Conservation (phyloP, 2,888 invertebrate genomes). For the Rhimphoctona megacephalus region DNA sequence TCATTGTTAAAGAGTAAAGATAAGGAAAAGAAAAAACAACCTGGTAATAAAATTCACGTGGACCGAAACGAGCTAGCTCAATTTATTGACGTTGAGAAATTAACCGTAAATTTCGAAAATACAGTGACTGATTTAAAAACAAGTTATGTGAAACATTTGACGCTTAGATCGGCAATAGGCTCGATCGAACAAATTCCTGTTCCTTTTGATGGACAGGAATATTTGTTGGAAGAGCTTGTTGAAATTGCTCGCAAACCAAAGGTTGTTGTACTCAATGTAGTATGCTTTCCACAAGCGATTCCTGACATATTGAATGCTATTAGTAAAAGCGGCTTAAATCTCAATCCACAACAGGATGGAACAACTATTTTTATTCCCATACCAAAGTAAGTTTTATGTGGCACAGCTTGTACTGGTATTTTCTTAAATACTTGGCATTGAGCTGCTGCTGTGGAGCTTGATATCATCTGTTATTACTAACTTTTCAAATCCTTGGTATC, state of each 20-base stretch:
- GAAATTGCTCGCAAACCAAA: conserved; percentile 95
- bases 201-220: conserved; percentile 91
- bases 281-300: conserved; percentile 94
- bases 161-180: conserved; percentile 92
- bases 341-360: conserved; percentile 98
- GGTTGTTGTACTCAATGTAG: conserved; percentile 93
- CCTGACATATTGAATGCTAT: conserved; percentile 92
- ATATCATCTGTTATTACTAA: background rate
- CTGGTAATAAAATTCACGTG: conserved; percentile 87
- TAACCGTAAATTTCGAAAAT: conserved; percentile 89
- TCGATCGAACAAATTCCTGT: conserved; percentile 92
- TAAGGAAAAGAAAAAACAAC: conserved; percentile 78
- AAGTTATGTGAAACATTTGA: conserved; percentile 92
- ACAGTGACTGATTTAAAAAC: conserved; percentile 91
- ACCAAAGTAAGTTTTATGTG: conserved; percentile 89
- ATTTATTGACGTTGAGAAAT: conserved; percentile 89
- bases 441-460: too few species aligned
- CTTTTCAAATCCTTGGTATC: background rate
- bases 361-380: conserved; percentile 95
- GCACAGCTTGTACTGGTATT: background rate
- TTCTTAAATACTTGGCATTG: background rate
- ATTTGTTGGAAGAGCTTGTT: conserved; percentile 94
- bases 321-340: conserved; percentile 93
- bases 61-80: conserved; percentile 90
- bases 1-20: conserved; percentile 74